Base-by-base conservation (phyloP, 2,113 vertebrate genomes). In the Gasterosteus nipponicus region DNA sequence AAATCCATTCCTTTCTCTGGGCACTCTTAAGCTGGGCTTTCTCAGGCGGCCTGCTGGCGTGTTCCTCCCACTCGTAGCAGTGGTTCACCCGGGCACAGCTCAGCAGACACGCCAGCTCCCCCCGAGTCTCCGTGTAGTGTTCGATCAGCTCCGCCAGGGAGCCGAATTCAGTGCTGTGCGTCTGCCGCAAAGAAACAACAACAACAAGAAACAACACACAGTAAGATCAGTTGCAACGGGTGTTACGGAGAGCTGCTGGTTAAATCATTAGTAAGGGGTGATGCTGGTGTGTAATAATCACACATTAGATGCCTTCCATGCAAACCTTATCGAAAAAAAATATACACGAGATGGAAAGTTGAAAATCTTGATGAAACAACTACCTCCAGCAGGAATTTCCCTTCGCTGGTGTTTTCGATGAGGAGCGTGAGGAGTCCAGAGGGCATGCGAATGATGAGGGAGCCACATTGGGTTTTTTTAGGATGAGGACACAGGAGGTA, bases 321-420 rank as follows among this genome's bases (percentile, higher is more conserved):
- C 31, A 3, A 16, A 58, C 29, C 56, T 58, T 58, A 7, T 33
- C 8, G 18, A 11, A 14, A 39, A 39, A 39, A 39, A 39, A 26
- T 26, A 26, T 26, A 26, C 22, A 26, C 22, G 22, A 46, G 10
- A 0, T 14, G 12, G 15, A 14, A 14, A 11, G 8, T 6, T 6
- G 38, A 39, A 33, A 57, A 47, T 22, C 10, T 15, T n/a, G 18
- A 22, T 0, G 26, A 22, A 61, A 61, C 9, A 33, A 1, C 88
- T 86, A 98, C 98, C 96, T 99, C 95, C 66, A 99, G 81, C 10
- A 89, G 81, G 76, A 95, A 96, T 56, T 92, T 90, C n/a, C 95
- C 96, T 67, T 94, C 87, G 1, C 79, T 82, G 1, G 93, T 96
- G 75, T 91, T 90, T 85, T 92, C 83, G 38, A 99, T 87, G 9